Percentiles rank a stretch among this genome's conserved stretches.
phyloP scores from a whole-genome alignment of 2,113 vertebrate genomes.

The Nettapus auritus region DNA sequence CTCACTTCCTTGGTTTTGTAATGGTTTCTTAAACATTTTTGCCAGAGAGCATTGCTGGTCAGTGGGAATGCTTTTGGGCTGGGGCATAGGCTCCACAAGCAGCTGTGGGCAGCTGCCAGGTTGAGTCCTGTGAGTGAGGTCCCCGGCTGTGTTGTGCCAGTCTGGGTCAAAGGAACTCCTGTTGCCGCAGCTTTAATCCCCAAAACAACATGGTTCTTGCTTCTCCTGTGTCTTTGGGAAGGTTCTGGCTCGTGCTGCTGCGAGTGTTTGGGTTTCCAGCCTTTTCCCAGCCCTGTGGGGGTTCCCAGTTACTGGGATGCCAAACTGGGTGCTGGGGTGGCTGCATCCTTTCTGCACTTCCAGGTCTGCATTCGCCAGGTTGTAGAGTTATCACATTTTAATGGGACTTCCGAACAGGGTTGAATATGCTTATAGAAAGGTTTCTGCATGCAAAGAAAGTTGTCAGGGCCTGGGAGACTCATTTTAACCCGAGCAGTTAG shows the following conservation, averaged over 20 bases:
- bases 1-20: not conserved
- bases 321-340: too few species aligned
- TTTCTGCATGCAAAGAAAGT: not conserved
- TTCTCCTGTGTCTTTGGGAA: not conserved
- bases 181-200: not conserved
- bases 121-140: rapidly evolving
- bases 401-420: not conserved
- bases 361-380: rapidly evolving
- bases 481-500: not conserved
- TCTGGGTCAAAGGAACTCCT: not conserved
- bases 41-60: not conserved
- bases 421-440: not conserved
- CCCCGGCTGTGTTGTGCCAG: not conserved
- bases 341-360: not conserved
- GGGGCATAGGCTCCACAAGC: not conserved
- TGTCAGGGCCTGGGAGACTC: not conserved
- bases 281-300: not conserved
- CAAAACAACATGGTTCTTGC: rapidly evolving
- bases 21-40: not conserved
- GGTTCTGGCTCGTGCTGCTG: not conserved
- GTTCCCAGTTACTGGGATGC: too few species aligned
- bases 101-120: rapidly evolving
- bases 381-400: not conserved
- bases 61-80: not conserved
- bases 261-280: not conserved